phyloP scores from a whole-genome alignment of 2,888 invertebrate genomes.

The Norana najaformis region DNA sequence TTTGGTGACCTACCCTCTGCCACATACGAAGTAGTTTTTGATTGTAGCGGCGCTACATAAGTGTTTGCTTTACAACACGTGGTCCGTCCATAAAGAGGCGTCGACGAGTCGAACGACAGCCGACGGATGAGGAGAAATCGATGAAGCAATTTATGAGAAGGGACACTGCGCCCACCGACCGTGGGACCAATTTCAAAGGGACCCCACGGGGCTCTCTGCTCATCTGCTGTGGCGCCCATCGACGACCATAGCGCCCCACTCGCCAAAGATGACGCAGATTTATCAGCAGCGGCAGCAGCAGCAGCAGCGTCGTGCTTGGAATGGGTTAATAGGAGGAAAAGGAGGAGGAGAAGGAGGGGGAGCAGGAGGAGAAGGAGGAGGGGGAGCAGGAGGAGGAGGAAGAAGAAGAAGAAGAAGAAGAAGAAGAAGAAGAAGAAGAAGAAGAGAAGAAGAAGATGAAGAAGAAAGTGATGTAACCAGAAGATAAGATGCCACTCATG shows the following conservation, averaged over 20 bases:
- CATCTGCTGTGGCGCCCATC: background rate
- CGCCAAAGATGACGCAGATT: background rate
- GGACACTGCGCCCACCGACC: background rate
- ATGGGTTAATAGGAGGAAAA: background rate
- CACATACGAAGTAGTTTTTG: too few species aligned
- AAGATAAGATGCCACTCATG: too few species aligned
- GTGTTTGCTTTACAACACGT: background rate
- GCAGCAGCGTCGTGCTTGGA: background rate
- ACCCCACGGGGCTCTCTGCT: background rate
- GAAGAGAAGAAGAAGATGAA: background rate
- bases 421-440: background rate
- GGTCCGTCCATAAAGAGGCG: background rate
- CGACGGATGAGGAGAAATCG: background rate
- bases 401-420: too few species aligned
- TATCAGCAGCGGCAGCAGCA: background rate
- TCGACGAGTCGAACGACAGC: too few species aligned
- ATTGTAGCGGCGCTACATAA: background rate
- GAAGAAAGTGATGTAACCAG: too few species aligned
- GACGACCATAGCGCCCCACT: background rate
- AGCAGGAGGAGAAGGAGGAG: background rate
- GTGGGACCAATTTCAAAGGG: background rate
- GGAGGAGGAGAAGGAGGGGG: too few species aligned
- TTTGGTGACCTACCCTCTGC: too few species aligned
- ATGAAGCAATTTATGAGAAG: background rate
- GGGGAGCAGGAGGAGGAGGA: too few species aligned